A percentile compares a stretch with the other conserved stretches of the same genome.
Conservation (phyloP, 2,797 vertebrate species). For the Tragopan temminckii region DNA sequence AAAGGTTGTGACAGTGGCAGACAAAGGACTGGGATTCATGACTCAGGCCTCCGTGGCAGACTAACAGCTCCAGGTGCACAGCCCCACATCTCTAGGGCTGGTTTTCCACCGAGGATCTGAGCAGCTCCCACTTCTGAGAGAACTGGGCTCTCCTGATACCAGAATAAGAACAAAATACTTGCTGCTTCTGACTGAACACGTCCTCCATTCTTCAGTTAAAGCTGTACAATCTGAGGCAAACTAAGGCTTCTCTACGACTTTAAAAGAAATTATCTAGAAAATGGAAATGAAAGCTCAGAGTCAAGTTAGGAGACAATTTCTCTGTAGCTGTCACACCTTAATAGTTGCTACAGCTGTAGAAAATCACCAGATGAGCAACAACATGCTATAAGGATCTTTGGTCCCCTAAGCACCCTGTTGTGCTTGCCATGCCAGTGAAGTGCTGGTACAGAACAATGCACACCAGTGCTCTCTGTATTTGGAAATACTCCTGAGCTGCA, state of each 20-base stretch:
- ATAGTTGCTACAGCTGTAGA: background rate
- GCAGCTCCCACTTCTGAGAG: background rate
- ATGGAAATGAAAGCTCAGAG: background rate
- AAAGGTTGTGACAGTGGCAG: background rate
- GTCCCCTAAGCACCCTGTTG: rapidly evolving
- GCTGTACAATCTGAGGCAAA: background rate
- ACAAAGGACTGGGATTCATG: background rate
- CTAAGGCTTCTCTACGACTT: background rate
- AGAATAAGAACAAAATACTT: background rate
- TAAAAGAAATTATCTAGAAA: background rate
- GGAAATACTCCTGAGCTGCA: background rate
- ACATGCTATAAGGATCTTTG: background rate
- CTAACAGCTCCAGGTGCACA: background rate
- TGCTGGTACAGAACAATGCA: background rate
- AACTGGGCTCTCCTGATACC: background rate
- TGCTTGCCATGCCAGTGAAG: rapidly evolving
- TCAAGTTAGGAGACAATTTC: background rate
- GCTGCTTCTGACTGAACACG: background rate
- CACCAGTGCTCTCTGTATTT: background rate
- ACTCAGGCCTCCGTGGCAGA: background rate
- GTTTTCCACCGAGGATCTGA: background rate
- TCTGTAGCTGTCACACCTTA: no score
- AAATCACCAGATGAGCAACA: background rate
- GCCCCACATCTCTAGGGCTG: rapidly evolving
- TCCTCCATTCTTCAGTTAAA: rapidly evolving